Evolutionary conservation across 2,888 invertebrate species (phyloP).

Genomic region (Pollenia labialis): DNA sequence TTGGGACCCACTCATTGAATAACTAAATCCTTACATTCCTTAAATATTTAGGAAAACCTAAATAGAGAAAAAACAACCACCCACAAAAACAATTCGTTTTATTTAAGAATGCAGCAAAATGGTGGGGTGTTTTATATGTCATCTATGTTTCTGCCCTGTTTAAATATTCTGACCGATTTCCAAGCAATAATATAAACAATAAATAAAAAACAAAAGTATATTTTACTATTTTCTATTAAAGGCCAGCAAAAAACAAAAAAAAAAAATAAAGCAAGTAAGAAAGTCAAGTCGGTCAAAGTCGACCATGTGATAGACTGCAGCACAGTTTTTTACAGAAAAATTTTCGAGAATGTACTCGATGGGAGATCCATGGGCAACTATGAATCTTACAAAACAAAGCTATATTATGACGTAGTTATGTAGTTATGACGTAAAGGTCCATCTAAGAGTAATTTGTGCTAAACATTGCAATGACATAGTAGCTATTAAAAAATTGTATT

Average conservation of each 20-base stretch:
- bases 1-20: constrained; percentile 42
- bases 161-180: constrained; percentile 47
- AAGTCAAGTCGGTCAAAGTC: too few relatives aligned
- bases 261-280: not conserved
- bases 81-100: constrained; percentile 7
- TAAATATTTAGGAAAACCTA: constrained; percentile 25
- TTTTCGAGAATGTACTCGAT: too few relatives aligned
- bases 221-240: constrained; percentile 18
- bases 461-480: too few relatives aligned
- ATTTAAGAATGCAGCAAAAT: constrained; percentile 38
- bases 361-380: too few relatives aligned
- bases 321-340: too few relatives aligned
- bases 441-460: too few relatives aligned
- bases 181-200: constrained; percentile 9
- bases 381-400: too few relatives aligned
- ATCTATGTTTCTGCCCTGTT: constrained; percentile 24
- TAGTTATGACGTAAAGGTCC: too few relatives aligned
- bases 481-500: too few relatives aligned
- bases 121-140: constrained; percentile 41
- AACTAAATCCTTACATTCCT: constrained; percentile 53
- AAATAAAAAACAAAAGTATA: constrained; percentile 20
- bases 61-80: constrained; percentile 5
- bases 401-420: too few relatives aligned
- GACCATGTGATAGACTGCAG: too few relatives aligned
- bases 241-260: not conserved